Conservation (phyloP, 2,888 invertebrate species). For the Oscheius onirici region DNA sequence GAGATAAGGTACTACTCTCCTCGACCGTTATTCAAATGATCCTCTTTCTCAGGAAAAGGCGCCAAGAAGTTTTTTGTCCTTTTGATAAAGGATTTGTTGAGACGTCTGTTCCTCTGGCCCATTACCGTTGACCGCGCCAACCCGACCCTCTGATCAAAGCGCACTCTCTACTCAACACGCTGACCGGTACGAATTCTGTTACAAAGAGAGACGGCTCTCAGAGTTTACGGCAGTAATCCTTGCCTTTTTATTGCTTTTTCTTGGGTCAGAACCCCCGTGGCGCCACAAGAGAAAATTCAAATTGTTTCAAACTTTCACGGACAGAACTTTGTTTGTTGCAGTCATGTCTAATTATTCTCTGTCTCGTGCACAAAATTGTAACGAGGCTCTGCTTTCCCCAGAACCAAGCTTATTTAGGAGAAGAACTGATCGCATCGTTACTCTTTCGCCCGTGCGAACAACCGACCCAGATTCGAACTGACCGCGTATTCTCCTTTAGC, state of each 20-base stretch:
- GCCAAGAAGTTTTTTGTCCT: not conserved
- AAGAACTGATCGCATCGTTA: constrained; percentile 25
- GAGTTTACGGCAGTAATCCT: not conserved
- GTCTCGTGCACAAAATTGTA: not conserved
- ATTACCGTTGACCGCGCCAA: constrained; percentile 28
- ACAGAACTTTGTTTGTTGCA: not conserved
- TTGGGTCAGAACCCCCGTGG: not conserved
- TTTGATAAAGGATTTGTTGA: not conserved
- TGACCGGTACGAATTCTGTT: constrained; percentile 25
- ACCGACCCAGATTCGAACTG: constrained; percentile 4
- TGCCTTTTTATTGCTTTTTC: constrained; percentile 11
- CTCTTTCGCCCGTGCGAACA: constrained; percentile 9
- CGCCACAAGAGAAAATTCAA: no score
- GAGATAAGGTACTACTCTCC: no score
- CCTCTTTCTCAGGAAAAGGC: no score
- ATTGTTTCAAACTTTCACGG: no score
- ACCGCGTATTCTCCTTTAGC: not conserved
- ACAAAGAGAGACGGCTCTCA: constrained; percentile 17
- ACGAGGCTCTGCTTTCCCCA: not conserved
- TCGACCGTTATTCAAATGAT: no score
- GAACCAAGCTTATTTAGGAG: not conserved
- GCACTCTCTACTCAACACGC: constrained; percentile 13
- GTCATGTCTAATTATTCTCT: not conserved
- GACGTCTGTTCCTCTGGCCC: constrained; percentile 31
- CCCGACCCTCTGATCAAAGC: not conserved